A percentile compares a stretch with the other conserved stretches of the same genome.
phyloP scores from a whole-genome alignment of 2,113 vertebrate genomes.

The Myrmecobius fasciatus region DNA sequence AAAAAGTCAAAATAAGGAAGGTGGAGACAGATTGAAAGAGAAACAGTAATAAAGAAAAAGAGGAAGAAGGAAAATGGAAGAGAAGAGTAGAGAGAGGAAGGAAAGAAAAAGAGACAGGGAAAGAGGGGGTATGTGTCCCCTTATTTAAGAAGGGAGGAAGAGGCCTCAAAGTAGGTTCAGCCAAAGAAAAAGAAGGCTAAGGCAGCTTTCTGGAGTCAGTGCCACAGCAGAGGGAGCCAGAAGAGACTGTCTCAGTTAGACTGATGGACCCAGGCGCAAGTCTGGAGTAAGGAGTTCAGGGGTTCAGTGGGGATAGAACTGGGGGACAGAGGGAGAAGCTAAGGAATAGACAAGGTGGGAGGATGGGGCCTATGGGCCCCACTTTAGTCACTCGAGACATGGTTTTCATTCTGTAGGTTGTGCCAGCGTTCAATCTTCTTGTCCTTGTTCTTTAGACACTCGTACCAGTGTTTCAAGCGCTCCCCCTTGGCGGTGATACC shows the following conservation, averaged over 20 bases:
- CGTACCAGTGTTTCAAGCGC: constrained; percentile 98
- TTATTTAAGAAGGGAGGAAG: not conserved
- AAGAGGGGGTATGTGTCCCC: not conserved
- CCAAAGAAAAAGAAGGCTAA: not conserved
- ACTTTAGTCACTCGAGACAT: constrained; percentile 91
- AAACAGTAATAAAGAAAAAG: not conserved
- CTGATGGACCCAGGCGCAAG: not conserved
- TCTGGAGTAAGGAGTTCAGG: not conserved
- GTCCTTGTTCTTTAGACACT: constrained; percentile 99
- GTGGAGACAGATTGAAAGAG: not conserved
- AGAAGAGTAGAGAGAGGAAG: not conserved
- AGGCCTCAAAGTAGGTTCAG: not conserved
- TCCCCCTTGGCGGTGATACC: constrained; percentile 98
- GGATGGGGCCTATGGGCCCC: not conserved
- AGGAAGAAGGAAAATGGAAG: not conserved
- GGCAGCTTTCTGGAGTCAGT: not conserved
- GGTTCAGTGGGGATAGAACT: rapidly evolving
- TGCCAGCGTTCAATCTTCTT: constrained; percentile 99
- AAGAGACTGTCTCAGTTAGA: not conserved
- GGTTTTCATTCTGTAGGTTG: constrained; percentile 93
- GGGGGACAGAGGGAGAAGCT: constrained; percentile 51
- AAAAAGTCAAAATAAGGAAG: not conserved
- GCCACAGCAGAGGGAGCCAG: not conserved
- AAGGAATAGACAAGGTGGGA: not conserved
- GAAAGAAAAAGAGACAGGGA: not conserved